phyloP scores from a whole-genome alignment of 35 echinoderm and acorn worm genomes.

The Patiria miniata region DNA sequence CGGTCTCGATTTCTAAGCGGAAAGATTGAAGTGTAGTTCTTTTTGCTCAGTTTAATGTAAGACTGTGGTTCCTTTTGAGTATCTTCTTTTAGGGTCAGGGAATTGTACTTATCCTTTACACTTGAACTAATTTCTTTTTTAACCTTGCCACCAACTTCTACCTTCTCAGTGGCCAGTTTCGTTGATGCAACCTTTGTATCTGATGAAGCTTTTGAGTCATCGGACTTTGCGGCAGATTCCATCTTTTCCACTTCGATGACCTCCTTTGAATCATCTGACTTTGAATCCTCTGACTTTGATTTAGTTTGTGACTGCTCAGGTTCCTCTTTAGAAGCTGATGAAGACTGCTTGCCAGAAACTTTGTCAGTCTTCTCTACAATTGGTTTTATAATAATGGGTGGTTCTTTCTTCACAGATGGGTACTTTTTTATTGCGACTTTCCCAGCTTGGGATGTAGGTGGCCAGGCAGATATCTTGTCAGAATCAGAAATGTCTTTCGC shows the following conservation, averaged over 20 bases:
- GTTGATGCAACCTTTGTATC: too few species aligned
- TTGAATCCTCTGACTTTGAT: too few species aligned
- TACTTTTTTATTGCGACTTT: background rate
- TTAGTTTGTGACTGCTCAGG: too few species aligned
- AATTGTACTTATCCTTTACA: constrained; percentile 5
- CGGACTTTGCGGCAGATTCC: background rate
- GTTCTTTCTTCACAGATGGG: constrained; percentile 9
- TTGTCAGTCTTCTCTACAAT: background rate
- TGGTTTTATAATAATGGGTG: constrained; percentile 6
- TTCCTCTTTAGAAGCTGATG: too few species aligned
- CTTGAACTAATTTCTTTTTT: constrained; percentile 9
- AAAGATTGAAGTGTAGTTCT: constrained; percentile 2
- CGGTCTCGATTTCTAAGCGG: constrained; percentile 7
- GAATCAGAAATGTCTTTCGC: background rate
- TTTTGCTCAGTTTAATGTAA: background rate
- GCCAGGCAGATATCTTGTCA: constrained; percentile 12
- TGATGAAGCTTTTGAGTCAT: background rate
- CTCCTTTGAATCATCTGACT: background rate
- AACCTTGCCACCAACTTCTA: background rate
- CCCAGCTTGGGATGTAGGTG: background rate
- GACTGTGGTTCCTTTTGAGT: background rate
- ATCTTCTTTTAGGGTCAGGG: background rate
- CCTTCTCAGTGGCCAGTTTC: background rate
- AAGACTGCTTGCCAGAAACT: too few species aligned
- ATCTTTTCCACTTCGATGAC: background rate